Evolutionary conservation across 2,797 vertebrate genomes (phyloP).

Genomic region (Siniperca scherzeri): DNA sequence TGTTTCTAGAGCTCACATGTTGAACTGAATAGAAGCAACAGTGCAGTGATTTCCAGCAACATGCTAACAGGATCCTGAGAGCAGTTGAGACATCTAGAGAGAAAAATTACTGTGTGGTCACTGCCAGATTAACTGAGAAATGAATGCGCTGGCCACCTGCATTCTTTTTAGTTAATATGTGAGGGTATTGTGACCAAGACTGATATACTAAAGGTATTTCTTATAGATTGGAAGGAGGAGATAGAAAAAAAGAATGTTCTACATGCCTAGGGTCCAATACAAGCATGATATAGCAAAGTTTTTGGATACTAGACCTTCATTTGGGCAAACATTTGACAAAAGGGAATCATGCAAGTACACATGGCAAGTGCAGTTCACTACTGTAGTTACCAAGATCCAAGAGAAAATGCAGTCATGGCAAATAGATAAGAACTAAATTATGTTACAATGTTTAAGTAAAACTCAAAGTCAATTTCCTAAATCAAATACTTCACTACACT

Average conservation of each 20-base stretch:
- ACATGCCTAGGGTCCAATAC: background rate
- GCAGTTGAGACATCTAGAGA: background rate
- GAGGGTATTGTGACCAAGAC: background rate
- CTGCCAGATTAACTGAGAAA: background rate
- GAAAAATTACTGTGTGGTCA: background rate
- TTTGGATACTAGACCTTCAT: background rate
- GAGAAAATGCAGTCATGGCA: background rate
- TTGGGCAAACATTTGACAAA: background rate
- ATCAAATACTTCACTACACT: background rate
- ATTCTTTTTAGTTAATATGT: conserved; percentile 4
- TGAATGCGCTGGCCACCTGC: background rate
- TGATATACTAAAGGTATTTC: background rate
- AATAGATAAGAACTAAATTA: background rate
- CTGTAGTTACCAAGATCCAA: background rate
- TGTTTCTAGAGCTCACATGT: background rate
- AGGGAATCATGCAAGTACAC: background rate
- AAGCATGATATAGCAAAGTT: background rate
- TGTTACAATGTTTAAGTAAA: background rate
- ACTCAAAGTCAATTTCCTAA: background rate
- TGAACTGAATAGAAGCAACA: background rate
- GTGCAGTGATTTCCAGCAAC: background rate
- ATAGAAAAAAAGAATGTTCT: background rate
- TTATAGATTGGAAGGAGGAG: background rate
- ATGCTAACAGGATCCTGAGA: background rate
- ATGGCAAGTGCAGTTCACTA: background rate